Evolutionary conservation across 2,888 invertebrate genomes (phyloP), one percentile per base, ranked within the genome.

Genomic region (Teleiodes luculella): DNA sequence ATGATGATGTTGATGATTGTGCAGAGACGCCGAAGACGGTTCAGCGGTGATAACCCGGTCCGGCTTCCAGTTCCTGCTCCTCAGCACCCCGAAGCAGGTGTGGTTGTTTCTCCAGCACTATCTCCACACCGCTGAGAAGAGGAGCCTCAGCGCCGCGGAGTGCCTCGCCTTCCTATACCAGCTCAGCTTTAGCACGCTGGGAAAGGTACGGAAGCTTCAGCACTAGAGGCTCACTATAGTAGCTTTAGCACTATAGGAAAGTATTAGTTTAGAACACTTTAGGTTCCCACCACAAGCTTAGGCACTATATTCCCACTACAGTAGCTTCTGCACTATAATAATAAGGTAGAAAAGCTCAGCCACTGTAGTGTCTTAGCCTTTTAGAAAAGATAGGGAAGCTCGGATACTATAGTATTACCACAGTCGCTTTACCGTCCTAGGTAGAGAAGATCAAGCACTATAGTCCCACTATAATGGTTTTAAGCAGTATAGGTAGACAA

Each of bases 81-180:
- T 99, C 57, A 98, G 98, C 76, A 96, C 97, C 0, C 94, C 97
- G 8, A 95, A 97, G 43, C 98, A 98, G 76, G 95, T 99, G 36
- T 99, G 99, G 99, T 95, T 97, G 80, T 99, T 99, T 84, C 94
- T 99, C 73, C 92, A 98, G 24, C 97, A 98, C 78, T 98, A 98
- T 85, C 89, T 99, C 59, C 97, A 97, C 71, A 97, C 97, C 0
- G 96, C 97, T 5, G 95, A 97, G 83, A 94, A 94, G 64, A 91
- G 97, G 57, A 96, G 95, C 8, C 90, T 98, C 61, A 95, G 95
- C 77, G 91, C 98, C 1, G 96, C 97, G 0, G 97, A 98, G 74
- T 98, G 98, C 78, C 91, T 99, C 36, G 96, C 97, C 10, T 98
- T 98, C 87, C 86, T 99, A n/a, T 98, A 98, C 80, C 98, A 98